A percentile compares a stretch with the other conserved stretches of the same genome.
phyloP scores from a whole-genome alignment of 2,797 vertebrate genomes.

The Melopsittacus undulatus region DNA sequence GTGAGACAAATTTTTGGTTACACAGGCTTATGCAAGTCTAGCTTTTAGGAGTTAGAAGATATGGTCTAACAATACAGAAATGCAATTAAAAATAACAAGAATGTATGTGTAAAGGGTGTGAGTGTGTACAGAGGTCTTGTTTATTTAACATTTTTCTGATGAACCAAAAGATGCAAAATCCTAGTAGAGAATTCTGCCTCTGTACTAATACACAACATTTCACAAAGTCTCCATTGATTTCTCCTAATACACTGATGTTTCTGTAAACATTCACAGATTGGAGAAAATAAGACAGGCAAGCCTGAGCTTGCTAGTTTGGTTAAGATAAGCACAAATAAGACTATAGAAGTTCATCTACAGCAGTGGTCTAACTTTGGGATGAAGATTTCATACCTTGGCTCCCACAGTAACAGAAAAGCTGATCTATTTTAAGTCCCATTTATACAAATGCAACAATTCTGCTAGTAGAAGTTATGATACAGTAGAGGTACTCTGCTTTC shows the following conservation, averaged over 20 bases:
- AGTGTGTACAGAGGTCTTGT: background rate
- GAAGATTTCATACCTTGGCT: background rate
- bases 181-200: background rate
- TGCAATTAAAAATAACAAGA: background rate
- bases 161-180: background rate
- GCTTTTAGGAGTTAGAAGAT: background rate
- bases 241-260: background rate
- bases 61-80: rapidly evolving
- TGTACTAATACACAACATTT: background rate
- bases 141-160: background rate
- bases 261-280: background rate
- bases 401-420: background rate
- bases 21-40: background rate
- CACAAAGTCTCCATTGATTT: background rate
- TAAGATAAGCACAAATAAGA: background rate
- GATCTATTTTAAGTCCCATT: background rate
- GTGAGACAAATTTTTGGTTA: background rate
- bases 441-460: background rate
- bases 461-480: background rate
- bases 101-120: background rate
- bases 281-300: background rate
- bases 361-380: background rate
- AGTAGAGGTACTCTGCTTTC: background rate
- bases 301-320: background rate
- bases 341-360: background rate